Evolutionary conservation across 2,797 vertebrate species (phyloP).

Genomic region (Siniperca obscura): DNA sequence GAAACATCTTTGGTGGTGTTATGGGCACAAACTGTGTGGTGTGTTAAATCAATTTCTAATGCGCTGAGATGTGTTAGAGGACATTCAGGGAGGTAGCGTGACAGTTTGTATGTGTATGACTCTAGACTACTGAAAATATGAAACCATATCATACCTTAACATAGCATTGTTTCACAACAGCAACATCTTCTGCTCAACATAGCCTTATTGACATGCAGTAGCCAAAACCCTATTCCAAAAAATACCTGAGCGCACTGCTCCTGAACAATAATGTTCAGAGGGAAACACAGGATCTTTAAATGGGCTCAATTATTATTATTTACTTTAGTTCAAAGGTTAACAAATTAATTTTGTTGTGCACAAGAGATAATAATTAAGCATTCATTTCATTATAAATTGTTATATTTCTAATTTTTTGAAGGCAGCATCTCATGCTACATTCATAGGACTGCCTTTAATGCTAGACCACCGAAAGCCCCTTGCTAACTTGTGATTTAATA

Average conservation of each 20-base stretch:
- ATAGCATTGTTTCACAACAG: not conserved
- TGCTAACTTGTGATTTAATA: not conserved
- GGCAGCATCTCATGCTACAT: not conserved
- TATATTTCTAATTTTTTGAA: not conserved
- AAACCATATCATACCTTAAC: not conserved
- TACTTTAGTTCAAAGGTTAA: not conserved
- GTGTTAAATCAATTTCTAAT: not conserved
- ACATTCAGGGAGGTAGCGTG: not conserved
- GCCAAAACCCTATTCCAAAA: not conserved
- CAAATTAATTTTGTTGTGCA: not conserved
- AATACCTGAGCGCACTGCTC: not conserved
- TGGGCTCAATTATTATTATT: not conserved
- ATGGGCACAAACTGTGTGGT: not conserved
- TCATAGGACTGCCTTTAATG: not conserved
- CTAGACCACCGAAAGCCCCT: not conserved
- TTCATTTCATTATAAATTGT: not conserved
- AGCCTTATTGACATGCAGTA: not conserved
- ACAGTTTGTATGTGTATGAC: not conserved
- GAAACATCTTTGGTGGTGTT: conserved; percentile 22
- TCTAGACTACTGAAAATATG: not conserved
- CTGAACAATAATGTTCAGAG: not conserved
- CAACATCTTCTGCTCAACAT: not conserved
- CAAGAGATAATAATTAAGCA: not conserved
- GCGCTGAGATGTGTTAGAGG: not conserved
- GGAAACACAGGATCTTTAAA: not conserved